phyloP scores from a whole-genome alignment of 2,797 vertebrate species.

The Lophotriccus pileatus region DNA sequence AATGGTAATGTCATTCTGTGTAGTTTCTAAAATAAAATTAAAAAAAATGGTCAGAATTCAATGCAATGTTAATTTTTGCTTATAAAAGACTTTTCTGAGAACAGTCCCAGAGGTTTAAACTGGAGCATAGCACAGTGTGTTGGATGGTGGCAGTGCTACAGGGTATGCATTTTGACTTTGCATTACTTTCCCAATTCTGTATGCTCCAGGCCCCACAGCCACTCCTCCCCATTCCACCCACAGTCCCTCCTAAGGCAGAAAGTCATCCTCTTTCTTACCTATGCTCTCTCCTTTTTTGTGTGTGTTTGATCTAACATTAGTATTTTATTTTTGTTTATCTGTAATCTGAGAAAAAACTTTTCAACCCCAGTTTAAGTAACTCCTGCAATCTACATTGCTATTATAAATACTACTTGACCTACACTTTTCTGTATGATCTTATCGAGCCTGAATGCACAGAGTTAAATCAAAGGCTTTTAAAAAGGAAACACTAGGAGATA shows the following conservation, averaged over 20 bases:
- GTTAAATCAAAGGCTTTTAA: conserved; percentile 17
- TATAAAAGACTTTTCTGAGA: background rate
- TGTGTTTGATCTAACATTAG: background rate
- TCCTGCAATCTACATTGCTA: background rate
- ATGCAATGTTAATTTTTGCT: background rate
- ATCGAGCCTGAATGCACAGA: background rate
- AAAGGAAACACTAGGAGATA: background rate
- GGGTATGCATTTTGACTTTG: background rate
- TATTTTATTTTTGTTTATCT: background rate
- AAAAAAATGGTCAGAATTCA: background rate
- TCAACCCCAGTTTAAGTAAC: background rate
- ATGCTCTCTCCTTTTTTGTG: background rate
- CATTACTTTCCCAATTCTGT: background rate
- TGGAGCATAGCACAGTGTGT: background rate
- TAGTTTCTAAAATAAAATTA: background rate
- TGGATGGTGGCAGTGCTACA: background rate
- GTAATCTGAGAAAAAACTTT: background rate
- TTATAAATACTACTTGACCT: background rate
- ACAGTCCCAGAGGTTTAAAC: background rate
- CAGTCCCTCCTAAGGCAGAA: background rate
- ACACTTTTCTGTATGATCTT: background rate
- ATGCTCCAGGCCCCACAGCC: background rate
- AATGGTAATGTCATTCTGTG: background rate
- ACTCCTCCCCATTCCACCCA: background rate
- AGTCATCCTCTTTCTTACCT: background rate